Base-by-base conservation (phyloP, 1,140 invertebrate species). In the Hermatobates lingyangjiaoensis region DNA sequence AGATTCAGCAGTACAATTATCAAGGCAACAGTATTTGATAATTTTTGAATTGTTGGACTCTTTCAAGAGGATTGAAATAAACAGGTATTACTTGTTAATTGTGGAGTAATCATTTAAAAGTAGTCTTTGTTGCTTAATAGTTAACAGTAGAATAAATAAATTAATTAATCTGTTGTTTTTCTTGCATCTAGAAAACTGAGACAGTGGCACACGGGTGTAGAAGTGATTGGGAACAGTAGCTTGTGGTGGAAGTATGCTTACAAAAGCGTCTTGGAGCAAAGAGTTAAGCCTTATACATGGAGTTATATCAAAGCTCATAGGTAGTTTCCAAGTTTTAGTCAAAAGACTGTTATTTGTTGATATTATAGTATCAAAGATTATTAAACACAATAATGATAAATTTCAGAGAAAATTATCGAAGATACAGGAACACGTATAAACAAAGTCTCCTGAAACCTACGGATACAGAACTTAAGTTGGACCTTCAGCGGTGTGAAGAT, bases 241-340 rank as follows among this genome's bases (percentile, higher is more conserved):
- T 62, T 54, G 27, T 88, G 84, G 83, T 90, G 86, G 86, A 71
- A 69, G 30, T 88, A 88, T 61, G 80, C 80, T 0, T 81, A 75
- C 59, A 74, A 75, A 48, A 74, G 77, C n/a, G 68, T 85, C 2
- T 54, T 87, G 14, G 77, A 84, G 58, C 76, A 85, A 57, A 67
- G 77, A 30, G 72, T 88, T 2, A 67, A 74, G 50, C 79, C 83
- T 0, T 83, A 79, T 60, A 80, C 78, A 1, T 88, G 83, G 83
- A 62, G 71, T 3, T 71, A 75, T 30, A 77, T 88, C 14, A 71
- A 73, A 58, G 70, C 71, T 50, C 80, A 87, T 57, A 74, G 72
- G 73, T 72, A 62, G n/a, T 48, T 15, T 5, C 7, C 12, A 40
- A 24, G 4, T 14, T 12, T 39, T 38, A n/a, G n/a, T n/a, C n/a